A percentile compares a stretch with the other conserved stretches of the same genome.
These are phyloP conservation scores for Drosophila imparisetae DNA, from an alignment of 2,888 invertebrate genomes.

Conservation along the genomic window DNA sequence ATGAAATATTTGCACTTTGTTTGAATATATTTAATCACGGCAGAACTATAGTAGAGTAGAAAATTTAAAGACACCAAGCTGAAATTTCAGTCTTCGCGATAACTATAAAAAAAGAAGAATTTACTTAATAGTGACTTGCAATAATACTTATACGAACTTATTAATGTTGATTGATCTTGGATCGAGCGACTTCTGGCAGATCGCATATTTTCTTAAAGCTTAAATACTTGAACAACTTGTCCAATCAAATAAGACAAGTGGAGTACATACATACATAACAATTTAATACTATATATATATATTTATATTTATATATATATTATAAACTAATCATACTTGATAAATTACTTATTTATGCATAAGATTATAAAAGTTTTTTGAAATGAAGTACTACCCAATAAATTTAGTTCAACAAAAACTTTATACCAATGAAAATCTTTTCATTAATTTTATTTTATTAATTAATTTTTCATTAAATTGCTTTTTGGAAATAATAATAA, in stretches of 20 bases:
- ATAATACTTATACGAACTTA: conserved; percentile 51
- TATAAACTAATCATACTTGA: conserved; percentile 54
- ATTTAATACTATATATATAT: conserved; percentile 50
- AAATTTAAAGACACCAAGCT: conserved; percentile 40
- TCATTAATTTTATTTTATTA: conserved; percentile 80
- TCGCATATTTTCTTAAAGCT: conserved; percentile 58
- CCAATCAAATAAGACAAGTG: conserved; percentile 49
- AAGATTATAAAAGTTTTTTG: conserved; percentile 75
- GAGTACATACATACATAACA: conserved; percentile 34
- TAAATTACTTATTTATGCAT: conserved; percentile 61
- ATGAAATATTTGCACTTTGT: conserved; percentile 72
- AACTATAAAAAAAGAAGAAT: conserved; percentile 11
- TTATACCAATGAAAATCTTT: conserved; percentile 81
- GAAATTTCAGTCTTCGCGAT: conserved; percentile 29
- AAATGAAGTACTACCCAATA: conserved; percentile 86
- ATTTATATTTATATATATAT: conserved; percentile 42
- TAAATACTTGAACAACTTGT: conserved; percentile 33
- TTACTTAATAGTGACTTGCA: conserved; percentile 42
- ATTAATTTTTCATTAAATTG: conserved; percentile 74
- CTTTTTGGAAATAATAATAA: conserved; percentile 64
- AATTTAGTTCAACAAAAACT: conserved; percentile 86
- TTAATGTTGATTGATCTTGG: conserved; percentile 62
- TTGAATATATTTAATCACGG: conserved; percentile 51
- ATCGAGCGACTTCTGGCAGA: conserved; percentile 57
- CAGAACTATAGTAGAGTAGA: conserved; percentile 17